A percentile compares a stretch with the other conserved stretches of the same genome.
phyloP scores from a whole-genome alignment of 2,113 vertebrate species.

The Orycteropus afer region DNA sequence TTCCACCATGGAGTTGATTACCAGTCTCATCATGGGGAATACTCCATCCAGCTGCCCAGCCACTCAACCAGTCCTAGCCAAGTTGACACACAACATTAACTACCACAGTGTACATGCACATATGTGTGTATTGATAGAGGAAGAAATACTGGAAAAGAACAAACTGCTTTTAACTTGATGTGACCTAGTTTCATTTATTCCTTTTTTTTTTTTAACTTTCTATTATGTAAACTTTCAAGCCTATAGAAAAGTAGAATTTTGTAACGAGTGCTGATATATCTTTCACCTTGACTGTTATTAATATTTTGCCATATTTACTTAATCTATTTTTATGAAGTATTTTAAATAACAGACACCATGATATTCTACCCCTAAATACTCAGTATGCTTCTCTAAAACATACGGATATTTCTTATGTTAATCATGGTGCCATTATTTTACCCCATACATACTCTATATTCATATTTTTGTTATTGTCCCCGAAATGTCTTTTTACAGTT shows the following conservation, averaged over 20 bases:
- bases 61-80: too few species aligned
- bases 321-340: slow-evolving; percentile 44
- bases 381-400: neutral
- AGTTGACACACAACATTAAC: too few species aligned
- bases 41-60: too few species aligned
- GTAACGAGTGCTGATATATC: neutral
- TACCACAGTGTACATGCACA: too few species aligned
- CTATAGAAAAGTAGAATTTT: slow-evolving; percentile 14
- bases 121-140: accelerated
- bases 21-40: too few species aligned
- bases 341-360: neutral
- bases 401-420: neutral
- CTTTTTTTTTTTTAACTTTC: neutral
- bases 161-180: neutral
- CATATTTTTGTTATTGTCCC: neutral
- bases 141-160: neutral
- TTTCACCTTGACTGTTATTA: neutral
- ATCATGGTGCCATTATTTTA: neutral
- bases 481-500: neutral
- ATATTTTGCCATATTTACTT: neutral
- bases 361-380: neutral
- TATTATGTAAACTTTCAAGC: slow-evolving; percentile 15
- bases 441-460: neutral
- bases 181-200: neutral
- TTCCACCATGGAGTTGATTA: too few species aligned